These are phyloP conservation scores for Balaeniceps rex DNA, from an alignment of 2,113 vertebrate species.

Conservation along the genomic window DNA sequence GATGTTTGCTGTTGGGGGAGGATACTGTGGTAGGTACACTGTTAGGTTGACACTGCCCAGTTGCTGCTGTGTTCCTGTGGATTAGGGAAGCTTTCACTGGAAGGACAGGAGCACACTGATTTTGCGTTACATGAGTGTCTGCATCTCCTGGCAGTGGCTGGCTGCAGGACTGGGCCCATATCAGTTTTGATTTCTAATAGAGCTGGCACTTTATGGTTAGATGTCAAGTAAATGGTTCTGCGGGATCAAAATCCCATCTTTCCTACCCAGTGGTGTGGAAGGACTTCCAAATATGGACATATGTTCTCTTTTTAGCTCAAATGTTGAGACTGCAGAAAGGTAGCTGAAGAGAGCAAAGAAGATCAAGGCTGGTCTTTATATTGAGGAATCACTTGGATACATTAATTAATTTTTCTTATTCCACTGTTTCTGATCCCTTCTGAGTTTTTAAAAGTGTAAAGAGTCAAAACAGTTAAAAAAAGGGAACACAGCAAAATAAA, in stretches of 20 bases:
- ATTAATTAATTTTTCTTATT: neutral
- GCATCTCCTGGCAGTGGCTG: neutral
- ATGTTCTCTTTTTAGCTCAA: neutral
- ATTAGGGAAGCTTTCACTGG: neutral
- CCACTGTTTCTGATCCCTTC: neutral
- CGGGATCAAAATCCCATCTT: neutral
- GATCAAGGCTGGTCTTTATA: neutral
- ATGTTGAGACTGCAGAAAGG: neutral
- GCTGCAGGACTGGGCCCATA: neutral
- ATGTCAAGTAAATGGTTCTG: neutral
- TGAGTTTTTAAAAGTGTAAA: neutral
- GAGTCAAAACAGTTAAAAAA: neutral
- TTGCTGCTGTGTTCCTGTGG: neutral
- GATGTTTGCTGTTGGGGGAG: neutral
- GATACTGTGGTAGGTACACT: neutral
- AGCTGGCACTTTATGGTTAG: neutral
- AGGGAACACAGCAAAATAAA: neutral
- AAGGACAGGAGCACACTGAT: neutral
- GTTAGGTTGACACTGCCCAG: neutral
- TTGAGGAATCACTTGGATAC: neutral
- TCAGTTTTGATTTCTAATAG: neutral
- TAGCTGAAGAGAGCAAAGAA: neutral
- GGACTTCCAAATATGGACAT: neutral
- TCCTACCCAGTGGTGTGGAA: neutral
- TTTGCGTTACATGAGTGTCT: neutral